Percentiles rank a stretch among this genome's conserved stretches.
phyloP scores from a whole-genome alignment of 2,797 vertebrate species.

The Peromyscus nudipes region DNA sequence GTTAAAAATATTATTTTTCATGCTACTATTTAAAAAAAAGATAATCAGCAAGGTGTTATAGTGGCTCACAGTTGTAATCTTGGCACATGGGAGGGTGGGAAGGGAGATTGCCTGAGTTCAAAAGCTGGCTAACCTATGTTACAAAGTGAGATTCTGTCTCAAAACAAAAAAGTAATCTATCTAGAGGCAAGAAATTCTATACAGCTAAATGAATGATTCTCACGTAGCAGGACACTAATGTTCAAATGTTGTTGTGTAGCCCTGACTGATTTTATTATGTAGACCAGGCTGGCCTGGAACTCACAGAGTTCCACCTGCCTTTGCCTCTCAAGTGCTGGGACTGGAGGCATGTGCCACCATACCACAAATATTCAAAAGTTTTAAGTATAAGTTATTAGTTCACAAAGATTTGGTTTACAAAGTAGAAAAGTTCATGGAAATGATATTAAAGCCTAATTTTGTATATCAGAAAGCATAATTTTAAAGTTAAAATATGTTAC shows the following conservation, averaged over 20 bases:
- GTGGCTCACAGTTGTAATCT: background rate
- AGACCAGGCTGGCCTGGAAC: background rate
- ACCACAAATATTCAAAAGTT: background rate
- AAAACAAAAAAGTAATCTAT: background rate
- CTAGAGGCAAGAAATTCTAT: slow-evolving; percentile 43
- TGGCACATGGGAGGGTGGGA: background rate
- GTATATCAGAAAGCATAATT: slow-evolving; percentile 3
- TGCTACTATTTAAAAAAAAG: slow-evolving; percentile 12
- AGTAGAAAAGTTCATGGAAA: slow-evolving; percentile 54
- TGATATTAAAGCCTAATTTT: slow-evolving; percentile 17
- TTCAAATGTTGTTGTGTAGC: background rate
- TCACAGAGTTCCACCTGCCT: background rate
- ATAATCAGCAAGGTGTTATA: background rate
- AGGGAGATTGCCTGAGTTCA: background rate
- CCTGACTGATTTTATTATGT: background rate
- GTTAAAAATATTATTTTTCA: slow-evolving; percentile 44
- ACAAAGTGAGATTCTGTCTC: background rate
- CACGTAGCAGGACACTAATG: background rate
- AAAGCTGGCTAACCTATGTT: background rate
- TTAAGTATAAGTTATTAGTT: slow-evolving; percentile 24
- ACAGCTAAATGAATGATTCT: background rate
- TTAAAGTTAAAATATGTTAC: slow-evolving; percentile 30
- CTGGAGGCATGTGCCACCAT: background rate
- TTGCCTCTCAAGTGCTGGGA: background rate
- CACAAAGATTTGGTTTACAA: slow-evolving; percentile 52